These are phyloP conservation scores for Anomalospiza imberbis DNA, from an alignment of 2,797 vertebrate species.

Conservation along the genomic window DNA sequence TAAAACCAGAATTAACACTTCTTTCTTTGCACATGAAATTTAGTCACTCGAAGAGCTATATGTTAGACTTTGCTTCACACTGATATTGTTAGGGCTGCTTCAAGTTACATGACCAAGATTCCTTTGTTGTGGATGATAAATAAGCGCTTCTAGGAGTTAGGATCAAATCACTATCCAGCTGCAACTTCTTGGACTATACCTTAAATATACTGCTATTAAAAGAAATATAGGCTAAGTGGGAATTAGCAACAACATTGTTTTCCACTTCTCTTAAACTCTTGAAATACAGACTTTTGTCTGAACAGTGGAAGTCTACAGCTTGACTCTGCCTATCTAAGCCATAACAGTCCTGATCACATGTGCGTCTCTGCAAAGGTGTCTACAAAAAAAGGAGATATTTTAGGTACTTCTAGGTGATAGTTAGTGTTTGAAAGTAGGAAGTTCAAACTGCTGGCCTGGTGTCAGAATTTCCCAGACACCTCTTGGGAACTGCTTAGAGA, in stretches of 20 bases:
- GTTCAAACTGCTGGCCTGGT: neutral
- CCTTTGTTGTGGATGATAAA: neutral
- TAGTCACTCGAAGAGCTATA: neutral
- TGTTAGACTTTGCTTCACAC: neutral
- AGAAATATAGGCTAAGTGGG: neutral
- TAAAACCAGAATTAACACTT: neutral
- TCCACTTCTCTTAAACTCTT: neutral
- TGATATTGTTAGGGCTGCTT: neutral
- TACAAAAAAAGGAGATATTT: neutral
- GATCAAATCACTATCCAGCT: neutral
- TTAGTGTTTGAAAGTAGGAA: neutral
- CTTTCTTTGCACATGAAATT: neutral
- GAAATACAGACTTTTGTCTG: neutral
- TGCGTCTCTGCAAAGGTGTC: neutral
- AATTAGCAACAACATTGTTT: neutral
- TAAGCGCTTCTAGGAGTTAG: neutral
- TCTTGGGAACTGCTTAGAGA: neutral
- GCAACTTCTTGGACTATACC: neutral
- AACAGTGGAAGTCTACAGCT: neutral
- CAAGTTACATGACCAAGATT: neutral
- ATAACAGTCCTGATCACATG: fast-evolving
- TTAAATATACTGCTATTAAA: neutral
- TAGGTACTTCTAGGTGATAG: neutral
- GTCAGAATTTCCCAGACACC: neutral
- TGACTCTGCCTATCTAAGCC: neutral